A percentile compares a stretch with the other conserved stretches of the same genome.
These are phyloP conservation scores for Rattus norvegicus DNA, from an alignment of 2,113 vertebrate species.

Conservation along the genomic window DNA sequence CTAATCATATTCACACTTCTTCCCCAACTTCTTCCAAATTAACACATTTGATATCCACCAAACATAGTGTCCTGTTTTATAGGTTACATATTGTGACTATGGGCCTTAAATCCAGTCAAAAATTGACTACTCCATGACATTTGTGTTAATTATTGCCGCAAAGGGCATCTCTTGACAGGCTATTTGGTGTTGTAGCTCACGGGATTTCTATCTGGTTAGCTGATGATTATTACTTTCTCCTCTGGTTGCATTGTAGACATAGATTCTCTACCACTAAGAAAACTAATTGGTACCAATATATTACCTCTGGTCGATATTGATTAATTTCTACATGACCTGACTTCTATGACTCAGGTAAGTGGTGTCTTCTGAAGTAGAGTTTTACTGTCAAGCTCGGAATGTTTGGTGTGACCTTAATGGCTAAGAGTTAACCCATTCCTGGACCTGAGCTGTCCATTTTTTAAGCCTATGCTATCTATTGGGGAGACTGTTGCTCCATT, in stretches of 20 bases:
- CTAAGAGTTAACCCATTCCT: background rate
- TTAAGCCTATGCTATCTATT: background rate
- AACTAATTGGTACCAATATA: background rate
- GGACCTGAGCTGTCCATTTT: background rate
- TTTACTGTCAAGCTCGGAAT: background rate
- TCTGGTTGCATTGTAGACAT: background rate
- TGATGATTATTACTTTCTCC: background rate
- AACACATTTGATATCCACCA: background rate
- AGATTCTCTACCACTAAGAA: background rate
- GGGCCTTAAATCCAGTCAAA: background rate
- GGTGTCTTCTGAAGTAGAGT: background rate
- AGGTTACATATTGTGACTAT: background rate
- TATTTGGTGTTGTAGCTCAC: background rate
- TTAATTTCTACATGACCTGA: background rate
- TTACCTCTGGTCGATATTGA: background rate
- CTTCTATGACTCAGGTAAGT: background rate
- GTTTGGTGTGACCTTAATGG: background rate
- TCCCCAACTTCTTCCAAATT: background rate
- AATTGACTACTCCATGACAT: background rate
- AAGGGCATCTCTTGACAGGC: background rate
- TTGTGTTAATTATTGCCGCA: background rate
- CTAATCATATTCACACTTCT: background rate
- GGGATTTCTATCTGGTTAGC: background rate
- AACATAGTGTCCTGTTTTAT: background rate
- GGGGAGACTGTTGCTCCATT: background rate